phyloP scores from a whole-genome alignment of 92 coral and sea anemone genomes.

The Porites cylindrica region DNA sequence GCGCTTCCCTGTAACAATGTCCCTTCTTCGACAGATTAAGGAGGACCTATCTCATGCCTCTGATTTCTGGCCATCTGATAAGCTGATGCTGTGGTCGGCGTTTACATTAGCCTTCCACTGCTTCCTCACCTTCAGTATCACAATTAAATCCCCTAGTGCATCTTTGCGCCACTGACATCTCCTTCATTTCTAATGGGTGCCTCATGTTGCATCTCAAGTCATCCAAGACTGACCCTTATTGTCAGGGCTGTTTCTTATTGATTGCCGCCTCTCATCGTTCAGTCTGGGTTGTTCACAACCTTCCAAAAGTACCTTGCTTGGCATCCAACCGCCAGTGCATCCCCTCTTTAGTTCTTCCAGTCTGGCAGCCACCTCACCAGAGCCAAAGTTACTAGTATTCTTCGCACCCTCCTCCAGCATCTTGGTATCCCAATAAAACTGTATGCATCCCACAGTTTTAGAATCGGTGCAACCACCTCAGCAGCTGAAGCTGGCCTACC shows the following conservation, averaged over 20 bases:
- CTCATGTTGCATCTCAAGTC: not conserved
- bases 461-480: no score
- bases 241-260: not conserved
- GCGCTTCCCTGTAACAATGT: not conserved
- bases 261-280: not conserved
- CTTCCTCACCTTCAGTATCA: not conserved
- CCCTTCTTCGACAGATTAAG: not conserved
- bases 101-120: not conserved
- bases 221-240: conserved; percentile 10
- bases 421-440: not conserved
- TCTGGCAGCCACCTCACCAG: not conserved
- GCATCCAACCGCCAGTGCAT: not conserved
- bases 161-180: not conserved
- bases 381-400: not conserved
- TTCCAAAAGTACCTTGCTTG: not conserved
- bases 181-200: not conserved
- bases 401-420: not conserved
- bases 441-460: not conserved
- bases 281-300: not conserved
- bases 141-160: not conserved
- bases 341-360: not conserved
- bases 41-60: not conserved
- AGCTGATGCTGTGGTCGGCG: not conserved
- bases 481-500: not conserved
- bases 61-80: not conserved